Base-by-base conservation (phyloP, 2,113 vertebrate species). In the Heliornis fulica region DNA sequence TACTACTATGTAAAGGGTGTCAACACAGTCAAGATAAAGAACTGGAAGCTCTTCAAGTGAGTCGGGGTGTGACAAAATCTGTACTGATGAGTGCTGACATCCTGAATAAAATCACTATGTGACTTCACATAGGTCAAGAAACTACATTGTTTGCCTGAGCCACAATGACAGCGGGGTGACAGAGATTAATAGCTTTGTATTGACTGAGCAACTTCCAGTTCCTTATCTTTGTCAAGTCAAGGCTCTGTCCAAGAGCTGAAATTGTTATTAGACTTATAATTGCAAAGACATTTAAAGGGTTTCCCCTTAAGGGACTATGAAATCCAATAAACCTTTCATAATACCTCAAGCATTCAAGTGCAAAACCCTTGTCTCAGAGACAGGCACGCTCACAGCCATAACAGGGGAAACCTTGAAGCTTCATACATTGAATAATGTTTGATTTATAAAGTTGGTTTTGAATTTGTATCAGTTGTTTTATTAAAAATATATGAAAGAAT, bases 241-340 rank as follows among this genome's bases (percentile, higher is more conserved):
- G 98, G 98, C 98, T 98, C 95, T 97, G 98, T 98, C 98, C 98
- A 97, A 98, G 98, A 98, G 98, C 98, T 98, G 98, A 98, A 97
- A 98, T 98, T 98, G 98, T 99, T 99, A 99, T 99, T 99, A 99
- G 98, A 99, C 98, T 98, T 99, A 99, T 99, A 99, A 99, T 99
- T 99, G 99, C 98, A 95, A 98, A 99, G 99, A 99, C 99, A 99
- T 99, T 99, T 99, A 99, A 99, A 99, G 98, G 98, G 98, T 99
- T 99, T 98, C 98, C 98, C 99, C 99, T 99, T 98, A 98, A 99
- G 99, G 99, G 99, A 98, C 96, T 97, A 97, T 97, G 97, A 98
- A 99, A 99, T 99, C 99, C 99, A 99, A 99, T 99, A 99, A 99
- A 99, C 98, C 98, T 99, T 99, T 99, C 98, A 98, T 98, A 98